These are phyloP conservation scores for Laupala kohalensis DNA, from an alignment of 1,140 invertebrate species.

Conservation along the genomic window DNA sequence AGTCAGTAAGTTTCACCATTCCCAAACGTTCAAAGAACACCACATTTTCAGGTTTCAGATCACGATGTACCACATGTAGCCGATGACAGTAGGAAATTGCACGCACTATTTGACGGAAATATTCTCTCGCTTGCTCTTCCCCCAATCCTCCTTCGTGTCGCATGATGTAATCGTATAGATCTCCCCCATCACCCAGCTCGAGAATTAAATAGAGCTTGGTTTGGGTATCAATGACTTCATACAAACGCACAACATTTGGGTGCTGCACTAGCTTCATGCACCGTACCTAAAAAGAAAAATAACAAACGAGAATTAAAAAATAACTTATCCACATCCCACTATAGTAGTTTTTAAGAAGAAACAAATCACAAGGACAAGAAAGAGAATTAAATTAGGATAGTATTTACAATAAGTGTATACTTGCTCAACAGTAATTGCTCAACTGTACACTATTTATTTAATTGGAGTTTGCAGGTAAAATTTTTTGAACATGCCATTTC, in stretches of 20 bases:
- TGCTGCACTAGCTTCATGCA: conserved; percentile 99
- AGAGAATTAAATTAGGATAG: no score
- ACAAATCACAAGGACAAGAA: no score
- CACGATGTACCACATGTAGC: conserved; percentile 83
- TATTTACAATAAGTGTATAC: no score
- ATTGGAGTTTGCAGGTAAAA: no score
- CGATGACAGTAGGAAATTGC: conserved; percentile 98
- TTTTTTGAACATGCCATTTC: no score
- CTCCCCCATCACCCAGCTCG: conserved; percentile 95
- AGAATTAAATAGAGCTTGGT: conserved; percentile 91
- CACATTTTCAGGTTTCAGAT: conserved; percentile 97
- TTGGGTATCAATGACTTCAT: conserved; percentile 98
- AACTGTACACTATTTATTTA: no score
- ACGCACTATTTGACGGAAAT: conserved; percentile 90
- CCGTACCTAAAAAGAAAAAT: conserved; percentile 49
- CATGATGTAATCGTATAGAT: conserved; percentile 99
- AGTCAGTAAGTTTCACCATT: conserved; percentile 96
- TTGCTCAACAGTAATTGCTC: no score
- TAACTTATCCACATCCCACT: no score
- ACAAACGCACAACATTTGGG: conserved; percentile 93
- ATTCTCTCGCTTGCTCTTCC: conserved; percentile 69
- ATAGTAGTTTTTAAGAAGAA: no score
- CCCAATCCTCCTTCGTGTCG: conserved; percentile 69
- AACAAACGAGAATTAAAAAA: no score
- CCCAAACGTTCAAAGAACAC: conserved; percentile 97